Evolutionary conservation across 2,888 invertebrate genomes (phyloP).

Genomic region (Brenthis daphne): DNA sequence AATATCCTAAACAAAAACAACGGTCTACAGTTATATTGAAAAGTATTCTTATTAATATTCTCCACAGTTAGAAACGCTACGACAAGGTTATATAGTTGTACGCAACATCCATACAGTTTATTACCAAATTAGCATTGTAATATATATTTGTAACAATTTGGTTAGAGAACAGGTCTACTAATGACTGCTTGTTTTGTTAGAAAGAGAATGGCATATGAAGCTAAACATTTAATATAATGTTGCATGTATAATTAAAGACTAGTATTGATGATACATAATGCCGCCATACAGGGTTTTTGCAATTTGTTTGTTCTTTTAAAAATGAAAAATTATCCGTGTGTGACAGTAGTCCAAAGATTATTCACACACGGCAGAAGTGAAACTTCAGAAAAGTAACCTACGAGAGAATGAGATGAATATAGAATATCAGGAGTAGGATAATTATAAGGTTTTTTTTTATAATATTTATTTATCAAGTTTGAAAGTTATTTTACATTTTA

Average conservation of each 20-base stretch:
- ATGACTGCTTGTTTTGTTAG: constrained; percentile 8
- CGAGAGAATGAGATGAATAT: too few species aligned
- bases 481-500: too few species aligned
- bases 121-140: constrained; percentile 29
- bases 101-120: constrained; percentile 33
- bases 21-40: neutral
- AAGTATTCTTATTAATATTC: neutral
- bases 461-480: too few species aligned
- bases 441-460: too few species aligned
- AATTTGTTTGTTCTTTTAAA: neutral
- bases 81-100: constrained; percentile 29
- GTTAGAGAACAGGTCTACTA: constrained; percentile 26
- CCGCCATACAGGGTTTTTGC: neutral
- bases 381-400: too few species aligned
- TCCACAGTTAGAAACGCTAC: constrained; percentile 10
- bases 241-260: neutral
- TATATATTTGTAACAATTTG: constrained; percentile 18
- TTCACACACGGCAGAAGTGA: neutral
- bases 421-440: too few species aligned
- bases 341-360: neutral
- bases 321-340: neutral
- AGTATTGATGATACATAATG: neutral
- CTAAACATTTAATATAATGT: constrained; percentile 6
- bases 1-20: neutral
- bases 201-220: constrained; percentile 12